These are phyloP conservation scores for Hydropsyche tenuis DNA, from an alignment of 1,140 invertebrate species.

Conservation along the genomic window DNA sequence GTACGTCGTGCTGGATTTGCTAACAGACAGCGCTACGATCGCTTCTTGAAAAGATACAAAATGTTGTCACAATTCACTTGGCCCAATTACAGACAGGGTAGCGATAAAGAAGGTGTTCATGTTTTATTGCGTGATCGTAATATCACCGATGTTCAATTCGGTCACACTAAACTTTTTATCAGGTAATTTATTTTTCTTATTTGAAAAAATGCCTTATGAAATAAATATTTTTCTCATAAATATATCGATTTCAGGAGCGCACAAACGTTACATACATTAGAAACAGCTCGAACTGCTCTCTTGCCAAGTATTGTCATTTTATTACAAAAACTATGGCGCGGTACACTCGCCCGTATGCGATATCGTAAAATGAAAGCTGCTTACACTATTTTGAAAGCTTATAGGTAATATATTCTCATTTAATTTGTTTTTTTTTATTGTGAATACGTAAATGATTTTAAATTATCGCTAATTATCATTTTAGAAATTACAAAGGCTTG, in stretches of 20 bases:
- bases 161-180: constrained; percentile 95
- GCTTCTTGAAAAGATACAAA: constrained; percentile 89
- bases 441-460: background rate
- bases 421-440: no score
- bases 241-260: constrained; percentile 67
- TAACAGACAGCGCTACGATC: constrained; percentile 87
- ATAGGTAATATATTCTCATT: constrained; percentile 66
- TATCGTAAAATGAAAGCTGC: constrained; percentile 89
- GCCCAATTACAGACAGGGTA: constrained; percentile 86
- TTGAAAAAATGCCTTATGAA: background rate
- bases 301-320: constrained; percentile 90
- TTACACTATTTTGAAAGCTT: constrained; percentile 80
- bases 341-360: constrained; percentile 76
- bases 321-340: constrained; percentile 94
- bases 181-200: constrained; percentile 56
- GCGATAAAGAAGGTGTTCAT: constrained; percentile 81
- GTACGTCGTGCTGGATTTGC: constrained; percentile 94
- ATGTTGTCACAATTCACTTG: constrained; percentile 94
- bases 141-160: constrained; percentile 89
- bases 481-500: constrained; percentile 79
- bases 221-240: background rate
- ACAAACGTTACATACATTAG: constrained; percentile 86
- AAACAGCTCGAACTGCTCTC: constrained; percentile 79
- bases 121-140: constrained; percentile 82
- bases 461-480: constrained; percentile 4